A percentile compares a stretch with the other conserved stretches of the same genome.
phyloP scores from a whole-genome alignment of 2,797 vertebrate species.

The Austrolebias charrua region DNA sequence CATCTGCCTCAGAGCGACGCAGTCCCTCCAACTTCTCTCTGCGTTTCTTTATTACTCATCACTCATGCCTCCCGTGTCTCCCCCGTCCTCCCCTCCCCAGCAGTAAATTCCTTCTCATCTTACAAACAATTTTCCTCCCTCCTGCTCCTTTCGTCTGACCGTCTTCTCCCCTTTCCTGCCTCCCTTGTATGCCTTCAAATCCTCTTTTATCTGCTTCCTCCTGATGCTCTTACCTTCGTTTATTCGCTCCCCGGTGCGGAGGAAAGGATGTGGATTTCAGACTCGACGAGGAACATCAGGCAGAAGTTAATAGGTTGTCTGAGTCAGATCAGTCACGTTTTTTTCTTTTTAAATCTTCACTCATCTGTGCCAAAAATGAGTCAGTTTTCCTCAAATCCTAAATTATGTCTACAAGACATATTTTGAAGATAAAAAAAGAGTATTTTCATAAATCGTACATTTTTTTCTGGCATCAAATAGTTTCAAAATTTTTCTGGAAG shows the following conservation, averaged over 20 bases:
- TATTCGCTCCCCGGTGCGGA: slow-evolving; percentile 11
- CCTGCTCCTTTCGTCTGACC: slow-evolving; percentile 3
- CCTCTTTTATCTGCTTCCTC: slow-evolving; percentile 35
- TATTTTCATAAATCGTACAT: not conserved
- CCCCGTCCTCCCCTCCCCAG: slow-evolving; percentile 25
- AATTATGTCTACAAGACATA: not conserved
- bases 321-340: slow-evolving; percentile 1
- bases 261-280: slow-evolving; percentile 16
- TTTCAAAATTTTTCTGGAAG: not conserved
- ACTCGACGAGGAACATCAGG: slow-evolving; percentile 3
- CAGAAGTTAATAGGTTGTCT: slow-evolving; percentile 2
- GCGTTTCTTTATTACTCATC: slow-evolving; percentile 42
- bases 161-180: slow-evolving; percentile 40
- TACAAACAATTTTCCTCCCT: slow-evolving; percentile 4
- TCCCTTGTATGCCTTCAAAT: slow-evolving; percentile 12
- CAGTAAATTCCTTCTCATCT: slow-evolving; percentile 23
- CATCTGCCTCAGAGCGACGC: slow-evolving; percentile 59
- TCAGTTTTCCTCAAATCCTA: not conserved
- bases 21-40: slow-evolving; percentile 25
- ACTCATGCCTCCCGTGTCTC: slow-evolving; percentile 24
- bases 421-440: not conserved
- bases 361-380: not conserved
- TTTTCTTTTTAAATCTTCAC: not conserved
- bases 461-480: not conserved
- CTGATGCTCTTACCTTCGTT: slow-evolving; percentile 13